phyloP scores from a whole-genome alignment of 2,888 invertebrate genomes.

The Thumatha senex region DNA sequence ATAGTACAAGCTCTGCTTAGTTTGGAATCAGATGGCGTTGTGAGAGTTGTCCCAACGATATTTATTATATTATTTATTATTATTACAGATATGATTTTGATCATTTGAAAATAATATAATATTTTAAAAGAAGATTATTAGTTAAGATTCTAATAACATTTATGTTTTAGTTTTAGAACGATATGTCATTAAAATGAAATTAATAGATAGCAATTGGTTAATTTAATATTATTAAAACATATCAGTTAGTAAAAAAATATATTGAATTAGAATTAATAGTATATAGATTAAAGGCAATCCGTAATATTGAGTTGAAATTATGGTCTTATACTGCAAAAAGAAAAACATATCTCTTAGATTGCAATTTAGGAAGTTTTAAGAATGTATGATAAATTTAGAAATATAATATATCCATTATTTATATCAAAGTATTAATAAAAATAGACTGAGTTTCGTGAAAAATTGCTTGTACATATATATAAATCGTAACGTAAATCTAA shows the following conservation, averaged over 20 bases:
- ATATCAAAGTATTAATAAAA: conserved; percentile 61
- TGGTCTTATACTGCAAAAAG: conserved; percentile 15
- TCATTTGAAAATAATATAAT: background rate
- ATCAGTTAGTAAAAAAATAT: conserved; percentile 4
- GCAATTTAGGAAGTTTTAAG: conserved; percentile 27
- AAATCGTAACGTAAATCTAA: conserved; percentile 28
- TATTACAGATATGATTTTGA: conserved; percentile 1
- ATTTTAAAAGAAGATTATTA: background rate
- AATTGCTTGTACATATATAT: conserved; percentile 58
- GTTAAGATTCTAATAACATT: too few relatives aligned
- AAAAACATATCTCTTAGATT: conserved; percentile 49
- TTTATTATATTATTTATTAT: too few relatives aligned
- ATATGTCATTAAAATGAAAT: background rate
- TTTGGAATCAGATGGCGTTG: too few relatives aligned
- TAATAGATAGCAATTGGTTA: background rate
- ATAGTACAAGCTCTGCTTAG: too few relatives aligned
- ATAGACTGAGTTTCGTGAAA: conserved; percentile 68
- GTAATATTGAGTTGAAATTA: background rate
- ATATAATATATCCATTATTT: conserved; percentile 26
- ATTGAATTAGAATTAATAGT: conserved; percentile 6
- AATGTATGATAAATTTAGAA: conserved; percentile 38
- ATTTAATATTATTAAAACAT: background rate
- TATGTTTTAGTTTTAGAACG: too few relatives aligned
- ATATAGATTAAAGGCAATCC: background rate
- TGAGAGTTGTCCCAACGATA: too few relatives aligned